Evolutionary conservation across 2,888 invertebrate species (phyloP).

Genomic region (Dicyrtomina minuta): DNA sequence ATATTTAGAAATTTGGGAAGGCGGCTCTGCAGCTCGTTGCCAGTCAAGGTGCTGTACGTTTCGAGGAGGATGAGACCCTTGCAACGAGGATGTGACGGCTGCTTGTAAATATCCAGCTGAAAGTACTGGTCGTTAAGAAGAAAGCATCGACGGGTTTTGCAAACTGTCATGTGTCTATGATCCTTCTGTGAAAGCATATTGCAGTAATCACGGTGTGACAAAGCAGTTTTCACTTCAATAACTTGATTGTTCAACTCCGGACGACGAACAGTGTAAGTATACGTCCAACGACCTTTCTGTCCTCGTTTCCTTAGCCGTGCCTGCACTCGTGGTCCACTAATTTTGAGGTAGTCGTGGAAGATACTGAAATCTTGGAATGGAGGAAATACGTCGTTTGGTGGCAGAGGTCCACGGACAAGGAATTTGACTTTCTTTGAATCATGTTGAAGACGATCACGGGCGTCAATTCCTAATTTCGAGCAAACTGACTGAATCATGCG

Average conservation of each 20-base stretch:
- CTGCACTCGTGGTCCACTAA: slow-evolving; percentile 83
- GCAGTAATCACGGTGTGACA: slow-evolving; percentile 86
- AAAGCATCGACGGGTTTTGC: slow-evolving; percentile 92
- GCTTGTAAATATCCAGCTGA: slow-evolving; percentile 91
- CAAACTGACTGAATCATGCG: slow-evolving; percentile 85
- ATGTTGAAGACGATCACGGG: slow-evolving; percentile 85
- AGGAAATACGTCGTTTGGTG: slow-evolving; percentile 58
- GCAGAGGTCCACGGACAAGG: slow-evolving; percentile 73
- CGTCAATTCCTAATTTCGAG: slow-evolving; percentile 91
- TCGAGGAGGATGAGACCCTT: slow-evolving; percentile 85
- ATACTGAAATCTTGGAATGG: slow-evolving; percentile 96
- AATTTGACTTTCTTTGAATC: slow-evolving; percentile 96
- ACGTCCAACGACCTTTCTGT: slow-evolving; percentile 77
- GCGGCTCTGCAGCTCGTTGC: slow-evolving; percentile 64
- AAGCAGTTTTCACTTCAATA: slow-evolving; percentile 90
- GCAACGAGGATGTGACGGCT: slow-evolving; percentile 89
- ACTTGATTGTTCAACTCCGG: slow-evolving; percentile 85
- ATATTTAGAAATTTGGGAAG: slow-evolving; percentile 81
- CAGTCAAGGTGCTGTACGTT: slow-evolving; percentile 83
- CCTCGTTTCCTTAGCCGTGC: slow-evolving; percentile 89
- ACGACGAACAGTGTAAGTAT: slow-evolving; percentile 90
- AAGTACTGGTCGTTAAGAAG: slow-evolving; percentile 97
- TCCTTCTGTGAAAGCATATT: slow-evolving; percentile 87
- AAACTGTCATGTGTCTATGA: slow-evolving; percentile 89
- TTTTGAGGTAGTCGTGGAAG: slow-evolving; percentile 93